Evolutionary conservation across 2,888 invertebrate species (phyloP).

Genomic region (Criorhina ranunculi): DNA sequence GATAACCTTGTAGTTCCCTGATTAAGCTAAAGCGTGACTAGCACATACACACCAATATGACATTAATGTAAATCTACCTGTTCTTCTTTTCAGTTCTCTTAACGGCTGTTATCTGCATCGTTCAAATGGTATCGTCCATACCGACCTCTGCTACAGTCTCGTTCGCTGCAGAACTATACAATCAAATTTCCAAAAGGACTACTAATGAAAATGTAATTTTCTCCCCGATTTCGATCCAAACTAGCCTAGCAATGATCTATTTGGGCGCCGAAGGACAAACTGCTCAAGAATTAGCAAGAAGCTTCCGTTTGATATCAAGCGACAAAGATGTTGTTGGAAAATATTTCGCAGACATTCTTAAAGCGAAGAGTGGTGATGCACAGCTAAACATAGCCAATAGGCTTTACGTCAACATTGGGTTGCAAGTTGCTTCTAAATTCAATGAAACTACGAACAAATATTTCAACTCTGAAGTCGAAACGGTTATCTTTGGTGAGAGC

Average conservation of each 20-base stretch:
- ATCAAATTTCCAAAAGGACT: conserved; percentile 72
- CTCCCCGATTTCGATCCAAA: conserved; percentile 87
- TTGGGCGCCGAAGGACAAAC: conserved; percentile 88
- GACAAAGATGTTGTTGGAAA: conserved; percentile 78
- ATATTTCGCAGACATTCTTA: conserved; percentile 79
- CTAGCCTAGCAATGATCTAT: conserved; percentile 89
- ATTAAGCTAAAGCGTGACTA: too few relatives aligned
- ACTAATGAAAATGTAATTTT: conserved; percentile 78
- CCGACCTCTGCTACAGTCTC: too few relatives aligned
- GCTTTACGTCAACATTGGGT: conserved; percentile 87
- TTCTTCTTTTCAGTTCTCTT: conserved; percentile 19
- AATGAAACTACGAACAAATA: conserved; percentile 86
- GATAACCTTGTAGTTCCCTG: too few relatives aligned
- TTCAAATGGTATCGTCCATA: conserved; percentile 22
- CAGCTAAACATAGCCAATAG: conserved; percentile 88
- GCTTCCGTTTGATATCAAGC: conserved; percentile 77
- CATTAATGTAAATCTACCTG: too few relatives aligned
- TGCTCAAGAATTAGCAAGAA: conserved; percentile 79
- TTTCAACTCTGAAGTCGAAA: conserved; percentile 88
- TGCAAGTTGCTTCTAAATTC: conserved; percentile 86
- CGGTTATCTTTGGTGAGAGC: conserved; percentile 87
- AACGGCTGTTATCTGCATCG: not conserved
- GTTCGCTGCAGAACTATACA: conserved; percentile 79
- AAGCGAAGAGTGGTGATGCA: conserved; percentile 58
- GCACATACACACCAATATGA: too few relatives aligned